These are phyloP conservation scores for Megaustenia siamemsis DNA, from an alignment of 2,888 invertebrate genomes.

Conservation along the genomic window DNA sequence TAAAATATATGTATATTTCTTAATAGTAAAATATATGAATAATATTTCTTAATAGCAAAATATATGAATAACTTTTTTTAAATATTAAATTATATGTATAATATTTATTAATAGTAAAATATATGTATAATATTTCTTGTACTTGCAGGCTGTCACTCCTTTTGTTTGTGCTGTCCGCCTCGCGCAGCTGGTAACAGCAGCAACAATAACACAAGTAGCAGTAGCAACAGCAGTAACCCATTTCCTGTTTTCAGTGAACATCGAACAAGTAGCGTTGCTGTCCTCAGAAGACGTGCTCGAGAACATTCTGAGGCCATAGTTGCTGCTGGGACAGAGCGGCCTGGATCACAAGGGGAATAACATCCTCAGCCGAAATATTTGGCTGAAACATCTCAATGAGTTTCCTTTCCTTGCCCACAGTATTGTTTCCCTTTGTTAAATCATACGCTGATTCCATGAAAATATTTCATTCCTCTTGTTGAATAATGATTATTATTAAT, in stretches of 20 bases:
- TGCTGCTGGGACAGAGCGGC: conserved; percentile 60
- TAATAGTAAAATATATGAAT: neutral
- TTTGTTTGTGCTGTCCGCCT: conserved; percentile 60
- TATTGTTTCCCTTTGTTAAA: too few relatives aligned
- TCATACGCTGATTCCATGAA: too few relatives aligned
- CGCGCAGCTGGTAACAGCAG: conserved; percentile 46
- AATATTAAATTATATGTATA: neutral
- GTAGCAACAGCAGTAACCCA: conserved; percentile 7
- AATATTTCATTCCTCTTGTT: too few relatives aligned
- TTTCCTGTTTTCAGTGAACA: conserved; percentile 82
- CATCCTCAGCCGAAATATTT: too few relatives aligned
- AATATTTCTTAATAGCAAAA: neutral
- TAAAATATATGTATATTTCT: neutral
- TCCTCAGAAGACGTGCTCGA: conserved; percentile 93
- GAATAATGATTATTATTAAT: too few relatives aligned
- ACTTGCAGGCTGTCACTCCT: conserved; percentile 53
- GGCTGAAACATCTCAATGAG: too few relatives aligned
- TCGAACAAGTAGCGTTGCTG: conserved; percentile 92
- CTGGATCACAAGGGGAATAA: conserved; percentile 32
- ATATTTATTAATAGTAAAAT: neutral
- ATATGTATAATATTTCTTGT: neutral
- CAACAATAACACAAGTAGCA: conserved; percentile 35
- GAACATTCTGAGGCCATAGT: conserved; percentile 93
- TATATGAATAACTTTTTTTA: neutral
- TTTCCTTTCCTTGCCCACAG: too few relatives aligned